Evolutionary conservation across 2,797 vertebrate genomes (phyloP), one percentile per base, ranked within the genome.

Genomic region (Onychomys leucogaster): DNA sequence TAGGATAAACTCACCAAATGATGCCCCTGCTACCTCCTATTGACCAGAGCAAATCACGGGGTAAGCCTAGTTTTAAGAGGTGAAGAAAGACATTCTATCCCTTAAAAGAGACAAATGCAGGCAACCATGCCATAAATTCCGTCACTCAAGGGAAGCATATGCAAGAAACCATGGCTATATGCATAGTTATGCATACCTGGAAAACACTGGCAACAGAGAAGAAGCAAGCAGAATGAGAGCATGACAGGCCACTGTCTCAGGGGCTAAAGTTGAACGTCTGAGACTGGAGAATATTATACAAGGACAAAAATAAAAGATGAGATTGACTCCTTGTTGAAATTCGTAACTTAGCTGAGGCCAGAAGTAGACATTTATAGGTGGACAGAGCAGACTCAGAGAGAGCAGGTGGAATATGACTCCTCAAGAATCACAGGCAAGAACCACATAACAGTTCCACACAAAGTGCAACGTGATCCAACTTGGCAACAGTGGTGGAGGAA

Each of bases 361-460:
- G 61, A 97, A 90, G 73, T 43, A 49, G 49, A 80, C 73, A 88
- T 37, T 94, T 43, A 59, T 43, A 59, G 34, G 7, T 81, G 13
- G 34, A 23, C 84, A 84, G 55, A 95, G 77, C 43, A 61, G 17
- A 96, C 73, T 41, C 1, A 91, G 89, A 87, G 14, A 43, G 59
- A 92, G 59, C 4, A 85, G 23, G 6, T 90, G 34, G n/a, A 17
- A 34, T 49, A 5, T 27, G 52, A 82, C 19, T 21, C 1, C 93
- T 91, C 43, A 71, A 93, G 73, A 85, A 77, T 8, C 7, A 55
- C 61, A 75, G 63, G 78, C 32, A 37, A n/a, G 55, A 94, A 86
- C 81, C 14, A 1, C 10, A 49, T 63, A 27, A 13, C 6, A 29
- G n/a, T 71, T 67, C 46, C 29, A 34, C 41, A 67, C 29, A 63